Conservation (phyloP, 1,140 invertebrate species). For the Caenorhabditis brenneri region DNA sequence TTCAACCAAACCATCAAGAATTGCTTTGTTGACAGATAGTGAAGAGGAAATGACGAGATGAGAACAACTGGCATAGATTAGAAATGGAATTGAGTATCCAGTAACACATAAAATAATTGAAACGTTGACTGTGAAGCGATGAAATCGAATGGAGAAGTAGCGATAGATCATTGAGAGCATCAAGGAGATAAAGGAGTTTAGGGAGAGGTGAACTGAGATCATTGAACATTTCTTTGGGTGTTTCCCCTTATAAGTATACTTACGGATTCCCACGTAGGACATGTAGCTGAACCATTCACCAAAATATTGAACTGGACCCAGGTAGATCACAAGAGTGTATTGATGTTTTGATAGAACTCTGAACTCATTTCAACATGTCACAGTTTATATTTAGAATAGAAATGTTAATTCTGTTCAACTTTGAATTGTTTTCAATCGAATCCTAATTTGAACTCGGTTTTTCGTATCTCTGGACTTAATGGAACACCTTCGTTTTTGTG, state of each 20-base stretch:
- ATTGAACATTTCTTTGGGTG: background rate
- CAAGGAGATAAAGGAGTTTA: conserved; percentile 24
- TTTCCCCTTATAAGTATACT: background rate
- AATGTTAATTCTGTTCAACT: too few species aligned
- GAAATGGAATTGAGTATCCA: conserved; percentile 13
- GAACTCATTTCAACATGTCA: too few species aligned
- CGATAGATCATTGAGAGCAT: conserved; percentile 36
- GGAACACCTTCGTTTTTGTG: too few species aligned
- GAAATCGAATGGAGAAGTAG: background rate
- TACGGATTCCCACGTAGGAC: conserved; percentile 40
- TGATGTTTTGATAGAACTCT: conserved; percentile 21
- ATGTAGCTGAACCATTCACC: conserved; percentile 23
- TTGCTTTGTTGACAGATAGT: background rate
- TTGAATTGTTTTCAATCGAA: too few species aligned
- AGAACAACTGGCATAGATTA: background rate
- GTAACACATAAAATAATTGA: background rate
- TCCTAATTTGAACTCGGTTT: too few species aligned
- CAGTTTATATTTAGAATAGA: too few species aligned
- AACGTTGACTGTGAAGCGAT: background rate
- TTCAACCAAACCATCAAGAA: background rate
- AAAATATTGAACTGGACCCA: conserved; percentile 17
- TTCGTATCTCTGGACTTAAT: too few species aligned
- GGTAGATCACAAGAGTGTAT: conserved; percentile 7
- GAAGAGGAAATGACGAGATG: background rate
- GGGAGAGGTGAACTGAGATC: conserved; percentile 19